phyloP scores from a whole-genome alignment of 2,113 vertebrate genomes.

The Bungarus multicinctus region DNA sequence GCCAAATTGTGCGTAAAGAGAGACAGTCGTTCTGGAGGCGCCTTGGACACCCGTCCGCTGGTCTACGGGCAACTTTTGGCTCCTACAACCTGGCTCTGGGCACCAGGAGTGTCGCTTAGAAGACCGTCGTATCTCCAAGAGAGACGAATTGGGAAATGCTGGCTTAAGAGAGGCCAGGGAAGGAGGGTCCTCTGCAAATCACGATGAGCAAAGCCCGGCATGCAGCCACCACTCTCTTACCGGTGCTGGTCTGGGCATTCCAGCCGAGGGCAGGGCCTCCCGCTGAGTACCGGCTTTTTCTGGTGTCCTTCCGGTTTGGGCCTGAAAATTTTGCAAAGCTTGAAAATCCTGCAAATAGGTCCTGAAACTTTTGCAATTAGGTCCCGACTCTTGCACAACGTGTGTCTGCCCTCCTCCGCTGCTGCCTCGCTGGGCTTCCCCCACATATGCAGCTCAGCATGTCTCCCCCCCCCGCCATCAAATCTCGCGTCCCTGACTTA shows the following conservation, averaged over 20 bases:
- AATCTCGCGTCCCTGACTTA: constrained; percentile 46
- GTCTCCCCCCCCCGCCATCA: no score
- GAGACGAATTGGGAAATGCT: not conserved
- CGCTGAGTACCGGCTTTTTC: constrained; percentile 71
- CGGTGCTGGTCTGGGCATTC: constrained; percentile 36
- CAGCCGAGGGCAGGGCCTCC: not conserved
- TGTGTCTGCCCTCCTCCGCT: no score
- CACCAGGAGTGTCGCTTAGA: accelerated
- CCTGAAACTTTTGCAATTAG: not conserved
- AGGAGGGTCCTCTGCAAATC: not conserved
- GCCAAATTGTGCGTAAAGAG: not conserved
- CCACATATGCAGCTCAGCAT: not conserved
- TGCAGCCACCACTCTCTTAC: constrained; percentile 29
- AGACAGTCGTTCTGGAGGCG: not conserved
- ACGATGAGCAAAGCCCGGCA: not conserved
- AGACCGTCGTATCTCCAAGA: not conserved
- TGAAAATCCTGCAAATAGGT: not conserved
- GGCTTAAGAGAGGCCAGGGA: not conserved
- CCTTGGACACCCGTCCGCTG: not conserved
- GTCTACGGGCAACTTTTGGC: not conserved
- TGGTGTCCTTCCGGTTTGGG: constrained; percentile 73
- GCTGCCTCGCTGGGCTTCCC: not conserved
- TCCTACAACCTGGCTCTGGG: not conserved
- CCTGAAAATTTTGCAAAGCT: constrained; percentile 52
- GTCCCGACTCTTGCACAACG: no score